phyloP scores from a whole-genome alignment of 2,113 vertebrate species.

The Falco punctatus region DNA sequence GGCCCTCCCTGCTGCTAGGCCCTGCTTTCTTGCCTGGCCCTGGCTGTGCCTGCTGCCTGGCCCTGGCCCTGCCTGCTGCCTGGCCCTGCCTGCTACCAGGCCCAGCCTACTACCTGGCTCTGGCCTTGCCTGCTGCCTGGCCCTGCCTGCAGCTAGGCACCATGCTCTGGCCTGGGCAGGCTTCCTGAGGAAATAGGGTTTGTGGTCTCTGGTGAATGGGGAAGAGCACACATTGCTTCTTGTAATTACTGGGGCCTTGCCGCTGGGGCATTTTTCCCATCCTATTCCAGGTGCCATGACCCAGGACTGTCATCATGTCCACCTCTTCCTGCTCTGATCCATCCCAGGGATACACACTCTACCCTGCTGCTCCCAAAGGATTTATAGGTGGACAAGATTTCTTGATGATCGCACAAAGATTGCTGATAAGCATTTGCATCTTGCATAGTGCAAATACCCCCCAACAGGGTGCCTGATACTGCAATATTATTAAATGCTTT shows the following conservation, averaged over 20 bases:
- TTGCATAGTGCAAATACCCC: rapidly evolving
- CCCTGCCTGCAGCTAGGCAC: neutral
- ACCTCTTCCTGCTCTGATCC: neutral
- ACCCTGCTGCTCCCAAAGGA: neutral
- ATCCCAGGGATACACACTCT: neutral
- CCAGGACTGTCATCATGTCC: neutral
- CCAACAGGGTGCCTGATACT: neutral
- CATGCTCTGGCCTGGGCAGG: neutral
- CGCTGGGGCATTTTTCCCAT: rapidly evolving
- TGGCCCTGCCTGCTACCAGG: neutral
- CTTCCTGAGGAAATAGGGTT: rapidly evolving
- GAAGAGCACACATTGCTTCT: rapidly evolving
- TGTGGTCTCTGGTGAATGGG: rapidly evolving
- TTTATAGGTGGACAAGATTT: neutral
- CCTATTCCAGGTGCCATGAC: neutral
- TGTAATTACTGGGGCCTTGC: too few relatives aligned
- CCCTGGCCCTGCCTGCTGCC: neutral
- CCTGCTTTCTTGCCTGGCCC: too few relatives aligned
- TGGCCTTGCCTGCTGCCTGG: neutral
- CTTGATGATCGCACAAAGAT: neutral
- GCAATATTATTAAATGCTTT: neutral
- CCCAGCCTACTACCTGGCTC: too few relatives aligned
- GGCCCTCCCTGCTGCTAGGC: too few relatives aligned
- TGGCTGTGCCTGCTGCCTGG: too few relatives aligned
- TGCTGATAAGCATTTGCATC: neutral